Percentiles rank a stretch among this genome's conserved stretches.
Evolutionary conservation across 2,113 vertebrate genomes (phyloP).

Genomic region (Craseonycteris thonglongyai): DNA sequence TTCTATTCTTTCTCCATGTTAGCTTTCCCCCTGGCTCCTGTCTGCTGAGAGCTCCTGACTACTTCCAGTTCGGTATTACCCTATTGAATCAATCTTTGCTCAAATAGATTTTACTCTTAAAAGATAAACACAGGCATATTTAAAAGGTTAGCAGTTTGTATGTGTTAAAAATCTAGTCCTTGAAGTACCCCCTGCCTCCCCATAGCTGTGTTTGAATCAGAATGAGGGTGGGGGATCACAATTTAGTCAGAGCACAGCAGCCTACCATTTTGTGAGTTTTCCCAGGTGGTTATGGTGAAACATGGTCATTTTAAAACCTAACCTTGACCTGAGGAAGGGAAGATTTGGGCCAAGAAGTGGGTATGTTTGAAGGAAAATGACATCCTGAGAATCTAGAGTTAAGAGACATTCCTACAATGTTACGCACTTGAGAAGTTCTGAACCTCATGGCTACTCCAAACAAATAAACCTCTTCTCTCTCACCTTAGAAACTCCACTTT

Average conservation of each 20-base stretch:
- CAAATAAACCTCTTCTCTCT: background rate
- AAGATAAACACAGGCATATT: background rate
- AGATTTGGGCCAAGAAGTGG: background rate
- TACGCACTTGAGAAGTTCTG: background rate
- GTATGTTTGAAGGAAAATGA: background rate
- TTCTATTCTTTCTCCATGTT: background rate
- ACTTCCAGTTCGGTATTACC: background rate
- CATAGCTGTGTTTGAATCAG: background rate
- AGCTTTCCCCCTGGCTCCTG: background rate
- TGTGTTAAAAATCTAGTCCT: background rate
- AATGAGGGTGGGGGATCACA: background rate
- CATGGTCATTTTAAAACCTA: background rate
- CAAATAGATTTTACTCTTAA: background rate
- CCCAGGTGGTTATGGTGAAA: background rate
- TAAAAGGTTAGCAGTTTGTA: background rate
- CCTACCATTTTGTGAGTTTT: background rate
- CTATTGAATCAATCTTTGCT: background rate
- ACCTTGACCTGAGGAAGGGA: background rate
- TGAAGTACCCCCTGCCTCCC: background rate
- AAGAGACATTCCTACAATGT: background rate
- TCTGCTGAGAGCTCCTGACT: background rate
- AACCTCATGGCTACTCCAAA: background rate
- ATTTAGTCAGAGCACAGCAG: accelerated
- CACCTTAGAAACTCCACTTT: background rate
- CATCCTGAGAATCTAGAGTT: background rate